Evolutionary conservation across 1,140 invertebrate genomes (phyloP).

Genomic region (Hypothenemus hampei): DNA sequence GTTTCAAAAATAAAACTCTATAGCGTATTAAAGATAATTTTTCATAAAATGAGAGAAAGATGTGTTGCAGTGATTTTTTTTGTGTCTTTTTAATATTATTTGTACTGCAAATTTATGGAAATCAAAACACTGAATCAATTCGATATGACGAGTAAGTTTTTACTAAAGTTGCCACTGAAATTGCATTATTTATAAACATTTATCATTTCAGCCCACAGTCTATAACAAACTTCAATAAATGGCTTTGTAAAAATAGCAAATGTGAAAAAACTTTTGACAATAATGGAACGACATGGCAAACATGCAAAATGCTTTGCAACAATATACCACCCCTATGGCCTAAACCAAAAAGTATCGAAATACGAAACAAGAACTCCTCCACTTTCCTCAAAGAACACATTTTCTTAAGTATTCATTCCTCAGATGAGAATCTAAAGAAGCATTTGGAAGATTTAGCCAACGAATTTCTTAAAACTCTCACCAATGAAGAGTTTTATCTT

Average conservation of each 20-base stretch:
- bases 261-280: background rate
- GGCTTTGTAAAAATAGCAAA: constrained; percentile 8
- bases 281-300: constrained; percentile 35
- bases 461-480: constrained; percentile 11
- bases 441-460: constrained; percentile 10
- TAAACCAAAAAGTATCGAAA: constrained; percentile 44
- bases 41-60: too few species aligned
- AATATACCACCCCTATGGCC: constrained; percentile 48
- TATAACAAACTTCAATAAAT: background rate
- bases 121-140: too few species aligned
- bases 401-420: constrained; percentile 42
- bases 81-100: too few species aligned
- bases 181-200: too few species aligned
- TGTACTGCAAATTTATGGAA: too few species aligned
- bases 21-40: too few species aligned
- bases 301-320: constrained; percentile 46
- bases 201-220: too few species aligned
- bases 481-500: background rate
- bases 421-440: background rate
- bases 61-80: too few species aligned
- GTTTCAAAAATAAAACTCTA: too few species aligned
- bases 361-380: constrained; percentile 42
- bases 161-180: too few species aligned
- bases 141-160: too few species aligned
- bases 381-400: constrained; percentile 43